Evolutionary conservation across 64 coral and sea anemone genomes (phyloP), one percentile per base, ranked within the genome.

Genomic region (Pachyseris speciosa): DNA sequence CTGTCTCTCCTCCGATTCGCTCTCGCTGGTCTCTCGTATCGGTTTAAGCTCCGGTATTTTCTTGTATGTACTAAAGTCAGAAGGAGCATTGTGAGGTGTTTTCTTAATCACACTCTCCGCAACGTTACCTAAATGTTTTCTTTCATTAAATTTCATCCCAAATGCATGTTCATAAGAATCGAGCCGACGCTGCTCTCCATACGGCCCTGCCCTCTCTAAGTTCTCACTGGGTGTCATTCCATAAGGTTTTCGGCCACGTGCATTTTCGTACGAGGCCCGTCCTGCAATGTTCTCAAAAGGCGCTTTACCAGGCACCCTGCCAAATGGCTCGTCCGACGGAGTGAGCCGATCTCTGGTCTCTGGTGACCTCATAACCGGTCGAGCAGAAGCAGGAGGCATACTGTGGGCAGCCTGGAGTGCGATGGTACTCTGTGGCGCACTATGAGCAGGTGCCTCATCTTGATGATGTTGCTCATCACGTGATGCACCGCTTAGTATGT

Each of bases 41-140:
- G 65, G 58, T 40, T 11, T 84, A 10, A 66, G 77, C 30, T 38
- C 51, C 31, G 51, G 77, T 52, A 81, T 81, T 81, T 81, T 81
- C 33, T 34, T 81, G 29, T 81, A 61, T 15, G 33, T 5, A 81
- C 36, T 31, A 13, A 37, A 37, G 1, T 81, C 77, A 25, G 32
- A 34, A 25, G 77, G 34, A 9, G 7, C 61, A 37, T 37, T 61
- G 10, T 81, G 51, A 39, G 77, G 77, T 34, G 53, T 58, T 81
- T 81, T 81, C 53, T 81, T 81, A 26, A 81, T 81, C 17, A 81
- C 77, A 57, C 77, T 81, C 52, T 81, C 77, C 32, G 77, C 77
- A 40, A 25, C 36, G 39, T 81, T 81, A 24, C 52, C 77, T 58
- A 81, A 60, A 81, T 39, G 33, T 81, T 81, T 81, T 37, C 34